These are phyloP conservation scores for Ophion ellenae DNA, from an alignment of 2,888 invertebrate species.

Conservation along the genomic window DNA sequence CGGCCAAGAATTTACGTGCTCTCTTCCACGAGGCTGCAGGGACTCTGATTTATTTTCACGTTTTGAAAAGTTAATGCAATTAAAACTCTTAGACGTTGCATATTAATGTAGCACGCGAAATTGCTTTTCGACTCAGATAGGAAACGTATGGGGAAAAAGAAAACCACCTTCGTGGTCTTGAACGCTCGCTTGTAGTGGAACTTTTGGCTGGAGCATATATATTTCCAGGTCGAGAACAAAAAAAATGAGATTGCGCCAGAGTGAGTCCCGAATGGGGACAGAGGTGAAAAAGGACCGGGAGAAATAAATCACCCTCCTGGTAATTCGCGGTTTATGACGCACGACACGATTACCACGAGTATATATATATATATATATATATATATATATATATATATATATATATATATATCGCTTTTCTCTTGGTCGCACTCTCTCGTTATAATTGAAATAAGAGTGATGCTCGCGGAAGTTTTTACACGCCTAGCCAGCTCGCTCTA, in stretches of 20 bases:
- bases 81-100: conserved; percentile 44
- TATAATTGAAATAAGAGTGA: conserved; percentile 80
- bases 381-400: conserved; percentile 76
- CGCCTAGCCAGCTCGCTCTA: conserved; percentile 16
- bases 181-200: background rate
- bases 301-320: conserved; percentile 49
- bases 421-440: conserved; percentile 39
- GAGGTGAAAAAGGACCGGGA: conserved; percentile 35
- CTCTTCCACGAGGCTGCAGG: conserved; percentile 1
- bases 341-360: conserved; percentile 77
- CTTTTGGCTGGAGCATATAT: conserved; percentile 13
- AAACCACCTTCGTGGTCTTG: background rate
- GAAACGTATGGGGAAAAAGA: conserved; percentile 16
- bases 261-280: conserved; percentile 65
- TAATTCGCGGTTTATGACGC: conserved; percentile 77
- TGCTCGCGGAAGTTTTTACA: conserved; percentile 66
- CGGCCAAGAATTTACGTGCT: conserved; percentile 20
- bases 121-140: conserved; percentile 38
- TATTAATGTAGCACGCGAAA: conserved; percentile 49
- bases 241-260: conserved; percentile 62
- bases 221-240: conserved; percentile 14
- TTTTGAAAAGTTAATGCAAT: conserved; percentile 35
- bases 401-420: conserved; percentile 5
- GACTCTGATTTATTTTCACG: conserved; percentile 31
- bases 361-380: conserved; percentile 68